Evolutionary conservation across 1,140 invertebrate genomes (phyloP).

Genomic region (Cylas formicarius): DNA sequence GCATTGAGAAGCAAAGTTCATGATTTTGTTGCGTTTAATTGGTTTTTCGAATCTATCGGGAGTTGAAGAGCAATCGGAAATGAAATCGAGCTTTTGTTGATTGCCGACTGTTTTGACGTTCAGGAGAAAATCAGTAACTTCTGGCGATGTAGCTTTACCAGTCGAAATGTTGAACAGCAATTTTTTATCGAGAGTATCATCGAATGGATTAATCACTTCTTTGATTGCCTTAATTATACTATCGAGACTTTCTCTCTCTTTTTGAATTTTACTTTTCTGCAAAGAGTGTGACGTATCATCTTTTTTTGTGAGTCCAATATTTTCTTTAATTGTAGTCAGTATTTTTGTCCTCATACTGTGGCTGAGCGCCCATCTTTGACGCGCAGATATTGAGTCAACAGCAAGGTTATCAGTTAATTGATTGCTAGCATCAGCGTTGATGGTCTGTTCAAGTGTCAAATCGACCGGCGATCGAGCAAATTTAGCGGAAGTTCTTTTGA

Average conservation of each 20-base stretch:
- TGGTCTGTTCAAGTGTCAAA: slow-evolving; percentile 26
- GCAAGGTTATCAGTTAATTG: slow-evolving; percentile 28
- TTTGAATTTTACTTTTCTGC: slow-evolving; percentile 27
- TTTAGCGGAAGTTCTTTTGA: slow-evolving; percentile 14
- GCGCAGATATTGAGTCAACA: slow-evolving; percentile 31
- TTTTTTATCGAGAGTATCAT: slow-evolving; percentile 26
- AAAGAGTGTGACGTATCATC: slow-evolving; percentile 30
- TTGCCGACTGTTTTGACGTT: slow-evolving; percentile 24
- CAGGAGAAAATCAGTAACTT: slow-evolving; percentile 28
- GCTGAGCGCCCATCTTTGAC: slow-evolving; percentile 33
- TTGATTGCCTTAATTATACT: slow-evolving; percentile 24
- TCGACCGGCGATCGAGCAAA: slow-evolving; percentile 21
- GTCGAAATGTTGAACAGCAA: slow-evolving; percentile 31
- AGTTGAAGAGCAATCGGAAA: slow-evolving; percentile 20
- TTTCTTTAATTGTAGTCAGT: slow-evolving; percentile 12
- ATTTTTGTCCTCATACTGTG: slow-evolving; percentile 34
- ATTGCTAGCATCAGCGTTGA: slow-evolving; percentile 30
- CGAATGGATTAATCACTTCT: slow-evolving; percentile 29
- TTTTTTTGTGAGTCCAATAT: slow-evolving; percentile 16
- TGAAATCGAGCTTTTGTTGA: slow-evolving; percentile 27
- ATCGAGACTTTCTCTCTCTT: slow-evolving; percentile 26
- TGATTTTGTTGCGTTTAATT: slow-evolving; percentile 22
- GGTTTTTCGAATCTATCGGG: slow-evolving; percentile 27
- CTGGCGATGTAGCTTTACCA: slow-evolving; percentile 28
- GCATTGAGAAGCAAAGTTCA: slow-evolving; percentile 22